Percentiles rank a stretch among this genome's conserved stretches.
Conservation (phyloP, 2,888 invertebrate species). For the Ophion slaviceki region DNA sequence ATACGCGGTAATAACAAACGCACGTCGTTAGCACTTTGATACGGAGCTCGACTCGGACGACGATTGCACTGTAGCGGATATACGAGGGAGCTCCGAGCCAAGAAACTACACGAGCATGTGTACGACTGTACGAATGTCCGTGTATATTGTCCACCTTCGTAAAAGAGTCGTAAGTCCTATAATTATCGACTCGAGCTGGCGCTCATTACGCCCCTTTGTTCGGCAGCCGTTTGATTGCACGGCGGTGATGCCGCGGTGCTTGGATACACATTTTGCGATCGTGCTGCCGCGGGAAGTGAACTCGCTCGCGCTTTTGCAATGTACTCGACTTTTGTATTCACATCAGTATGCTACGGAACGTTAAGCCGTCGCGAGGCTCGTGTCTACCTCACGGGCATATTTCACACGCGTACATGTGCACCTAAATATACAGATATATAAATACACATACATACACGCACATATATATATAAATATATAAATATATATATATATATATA, state of each 20-base stretch:
- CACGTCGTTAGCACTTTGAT: conserved; percentile 13
- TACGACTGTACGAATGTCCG: neutral
- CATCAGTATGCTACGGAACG: conserved; percentile 76
- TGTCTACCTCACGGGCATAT: conserved; percentile 13
- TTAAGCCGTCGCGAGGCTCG: conserved; percentile 70
- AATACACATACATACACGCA: too few relatives aligned
- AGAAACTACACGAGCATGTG: neutral
- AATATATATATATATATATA: too few relatives aligned
- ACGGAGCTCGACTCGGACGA: neutral
- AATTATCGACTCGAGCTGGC: neutral
- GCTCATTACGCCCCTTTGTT: neutral
- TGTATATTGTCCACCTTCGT: neutral
- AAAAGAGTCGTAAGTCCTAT: neutral
- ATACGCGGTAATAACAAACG: conserved; percentile 1
- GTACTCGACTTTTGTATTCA: conserved; percentile 69
- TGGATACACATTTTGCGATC: conserved; percentile 57
- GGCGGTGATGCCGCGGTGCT: conserved; percentile 6
- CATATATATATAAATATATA: too few relatives aligned
- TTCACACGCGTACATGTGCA: neutral
- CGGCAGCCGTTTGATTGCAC: neutral
- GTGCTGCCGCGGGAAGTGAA: conserved; percentile 61
- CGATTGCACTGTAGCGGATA: conserved; percentile 10
- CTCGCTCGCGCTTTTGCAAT: conserved; percentile 70
- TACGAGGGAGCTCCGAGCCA: neutral
- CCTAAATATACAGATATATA: neutral